These are phyloP conservation scores for Siniperca scherzeri DNA, from an alignment of 2,797 vertebrate species.

Conservation along the genomic window DNA sequence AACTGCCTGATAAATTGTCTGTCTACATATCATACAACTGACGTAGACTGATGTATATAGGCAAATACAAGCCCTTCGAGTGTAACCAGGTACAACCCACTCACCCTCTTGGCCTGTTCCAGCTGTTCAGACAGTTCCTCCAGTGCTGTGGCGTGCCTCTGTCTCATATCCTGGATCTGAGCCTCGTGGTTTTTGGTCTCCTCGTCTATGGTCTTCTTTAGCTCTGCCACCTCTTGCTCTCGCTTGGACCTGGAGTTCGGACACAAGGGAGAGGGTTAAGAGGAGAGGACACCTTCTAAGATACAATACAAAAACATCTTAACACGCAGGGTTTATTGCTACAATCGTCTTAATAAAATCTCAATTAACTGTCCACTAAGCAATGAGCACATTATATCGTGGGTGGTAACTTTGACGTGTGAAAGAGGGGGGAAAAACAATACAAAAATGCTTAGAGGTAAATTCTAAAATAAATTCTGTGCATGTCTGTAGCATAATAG, in stretches of 20 bases:
- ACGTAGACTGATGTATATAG: neutral
- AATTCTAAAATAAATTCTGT: neutral
- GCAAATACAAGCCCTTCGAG: neutral
- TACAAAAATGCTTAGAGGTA: neutral
- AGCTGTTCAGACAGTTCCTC: constrained; percentile 97
- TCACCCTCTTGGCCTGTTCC: constrained; percentile 96
- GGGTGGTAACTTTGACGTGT: neutral
- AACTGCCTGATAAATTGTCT: neutral
- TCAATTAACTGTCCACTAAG: neutral
- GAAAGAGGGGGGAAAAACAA: neutral
- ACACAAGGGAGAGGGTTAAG: neutral
- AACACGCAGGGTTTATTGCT: neutral
- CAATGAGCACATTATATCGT: too few relatives aligned
- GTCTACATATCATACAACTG: neutral
- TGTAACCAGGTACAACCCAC: constrained; percentile 21
- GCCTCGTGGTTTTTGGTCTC: constrained; percentile 96
- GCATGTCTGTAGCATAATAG: neutral
- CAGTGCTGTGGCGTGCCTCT: constrained; percentile 90
- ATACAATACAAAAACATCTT: neutral
- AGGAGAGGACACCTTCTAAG: neutral
- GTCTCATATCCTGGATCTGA: constrained; percentile 97
- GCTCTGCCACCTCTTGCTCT: constrained; percentile 96
- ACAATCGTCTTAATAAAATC: neutral
- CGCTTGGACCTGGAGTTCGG: constrained; percentile 89
- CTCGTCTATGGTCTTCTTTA: constrained; percentile 97